A percentile compares a stretch with the other conserved stretches of the same genome.
Evolutionary conservation across 30 jellyfish, hydroid and myxozoan genomes (phyloP).

Genomic region (Mastigias papua): DNA sequence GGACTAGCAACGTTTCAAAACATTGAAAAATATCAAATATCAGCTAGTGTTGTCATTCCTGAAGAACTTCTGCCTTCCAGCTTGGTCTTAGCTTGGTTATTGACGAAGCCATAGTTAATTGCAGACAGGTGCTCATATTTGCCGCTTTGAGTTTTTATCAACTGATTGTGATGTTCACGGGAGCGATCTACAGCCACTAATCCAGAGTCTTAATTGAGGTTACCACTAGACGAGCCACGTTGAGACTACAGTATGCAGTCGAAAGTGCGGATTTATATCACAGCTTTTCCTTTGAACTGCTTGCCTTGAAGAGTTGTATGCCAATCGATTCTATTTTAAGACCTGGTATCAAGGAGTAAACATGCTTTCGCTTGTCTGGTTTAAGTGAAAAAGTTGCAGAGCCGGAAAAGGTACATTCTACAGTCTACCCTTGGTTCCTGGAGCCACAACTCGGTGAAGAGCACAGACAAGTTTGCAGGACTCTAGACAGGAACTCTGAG

Average conservation of each 20-base stretch:
- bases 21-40: neutral
- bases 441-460: no score
- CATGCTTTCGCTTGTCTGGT: no score
- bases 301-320: no score
- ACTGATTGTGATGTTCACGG: neutral
- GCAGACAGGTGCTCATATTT: neutral
- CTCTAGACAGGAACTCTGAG: no score
- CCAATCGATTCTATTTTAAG: no score
- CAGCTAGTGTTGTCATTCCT: neutral
- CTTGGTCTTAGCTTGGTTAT: neutral
- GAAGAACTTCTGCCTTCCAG: neutral
- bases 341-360: no score
- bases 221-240: neutral
- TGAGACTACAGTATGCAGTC: neutral
- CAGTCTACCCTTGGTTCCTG: no score
- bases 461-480: no score
- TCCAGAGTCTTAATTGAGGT: conserved; percentile 21
- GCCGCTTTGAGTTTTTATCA: neutral
- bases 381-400: no score
- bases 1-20: neutral
- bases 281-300: no score
- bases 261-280: no score
- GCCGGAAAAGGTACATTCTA: no score
- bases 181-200: neutral
- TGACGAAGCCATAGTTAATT: neutral